Evolutionary conservation across 1,140 invertebrate species (phyloP).

Genomic region (Thaumetopoea pityocampa): DNA sequence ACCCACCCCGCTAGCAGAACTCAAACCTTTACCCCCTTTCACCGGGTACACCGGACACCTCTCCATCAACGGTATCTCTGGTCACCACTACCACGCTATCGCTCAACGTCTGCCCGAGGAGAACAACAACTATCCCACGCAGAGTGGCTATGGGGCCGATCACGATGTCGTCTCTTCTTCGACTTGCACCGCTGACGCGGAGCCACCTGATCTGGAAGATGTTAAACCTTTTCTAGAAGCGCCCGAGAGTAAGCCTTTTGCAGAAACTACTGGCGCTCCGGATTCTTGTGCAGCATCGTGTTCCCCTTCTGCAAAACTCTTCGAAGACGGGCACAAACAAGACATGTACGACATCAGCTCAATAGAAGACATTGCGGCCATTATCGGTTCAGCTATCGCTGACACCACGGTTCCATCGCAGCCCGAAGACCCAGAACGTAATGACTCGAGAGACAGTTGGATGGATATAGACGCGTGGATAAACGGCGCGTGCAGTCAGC

Average conservation of each 20-base stretch:
- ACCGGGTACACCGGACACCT: slow-evolving; percentile 89
- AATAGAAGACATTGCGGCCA: slow-evolving; percentile 89
- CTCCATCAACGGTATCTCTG: slow-evolving; percentile 89
- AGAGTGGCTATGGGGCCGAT: slow-evolving; percentile 77
- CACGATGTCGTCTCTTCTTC: slow-evolving; percentile 82
- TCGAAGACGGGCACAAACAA: slow-evolving; percentile 58
- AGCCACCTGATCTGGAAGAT: slow-evolving; percentile 74
- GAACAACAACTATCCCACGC: slow-evolving; percentile 81
- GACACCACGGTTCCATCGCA: slow-evolving; percentile 87
- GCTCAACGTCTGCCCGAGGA: slow-evolving; percentile 81
- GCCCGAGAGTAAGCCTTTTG: slow-evolving; percentile 68
- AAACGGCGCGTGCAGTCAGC: slow-evolving; percentile 82
- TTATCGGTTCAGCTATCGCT: slow-evolving; percentile 92
- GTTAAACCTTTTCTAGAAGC: slow-evolving; percentile 79
- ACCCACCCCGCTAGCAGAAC: slow-evolving; percentile 82
- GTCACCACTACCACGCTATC: slow-evolving; percentile 91
- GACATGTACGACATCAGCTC: slow-evolving; percentile 83
- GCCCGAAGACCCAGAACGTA: slow-evolving; percentile 79
- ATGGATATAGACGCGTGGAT: slow-evolving; percentile 91
- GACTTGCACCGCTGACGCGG: slow-evolving; percentile 78
- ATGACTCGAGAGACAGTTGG: slow-evolving; percentile 85
- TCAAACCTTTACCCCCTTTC: slow-evolving; percentile 91
- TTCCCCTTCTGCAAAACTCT: slow-evolving; percentile 64
- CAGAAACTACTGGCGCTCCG: slow-evolving; percentile 43
- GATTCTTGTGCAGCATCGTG: slow-evolving; percentile 66